Base-by-base conservation (phyloP, 2,113 vertebrate genomes). In the Etia nguti region DNA sequence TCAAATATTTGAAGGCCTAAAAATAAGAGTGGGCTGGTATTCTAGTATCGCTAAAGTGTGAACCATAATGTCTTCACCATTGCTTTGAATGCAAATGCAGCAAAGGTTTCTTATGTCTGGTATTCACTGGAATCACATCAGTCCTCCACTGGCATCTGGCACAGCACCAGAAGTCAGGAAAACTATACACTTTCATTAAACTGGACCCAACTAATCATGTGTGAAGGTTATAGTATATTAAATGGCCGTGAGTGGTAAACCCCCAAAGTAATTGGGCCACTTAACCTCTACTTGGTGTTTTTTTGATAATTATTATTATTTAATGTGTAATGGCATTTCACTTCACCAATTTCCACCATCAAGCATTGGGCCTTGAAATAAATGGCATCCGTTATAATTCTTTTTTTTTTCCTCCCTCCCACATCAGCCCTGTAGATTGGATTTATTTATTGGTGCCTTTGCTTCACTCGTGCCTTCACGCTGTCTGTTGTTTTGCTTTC, bases 311-410 rank as follows among this genome's bases (percentile, higher is more conserved):
- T 2, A 7, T 75, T 75, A 20, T 48, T 75, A 50, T 73, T 46
- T 26, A 48, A 81, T 89, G 16, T 83, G 75, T 91, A 93, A 94
- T 84, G 26, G 8, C 46, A 80, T 92, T 92, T 90, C 85, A 90
- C 86, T 88, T 88, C 83, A 75, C 46, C 65, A 22, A 36, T 85
- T 90, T 86, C 50, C 82, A 83, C 62, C 80, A 86, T 79, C 73
- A 90, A 54, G 88, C 60, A 20, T 7, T 3, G 79, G 89, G 80
- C 90, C 86, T 92, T 91, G 86, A 91, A 92, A 92, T 79, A 83
- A 87, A 92, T 84, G 75, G 79, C 81, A 87, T 84, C 43, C 60
- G 5, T 83, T 65, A 85, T 73, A 81, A 86, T 87, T 79, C 29
- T 79, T 41, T 57, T 12, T 59, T 65, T 79, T 73, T 54, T n/a